Evolutionary conservation across 2,113 vertebrate genomes (phyloP).

Genomic region (Ammospiza caudacuta): DNA sequence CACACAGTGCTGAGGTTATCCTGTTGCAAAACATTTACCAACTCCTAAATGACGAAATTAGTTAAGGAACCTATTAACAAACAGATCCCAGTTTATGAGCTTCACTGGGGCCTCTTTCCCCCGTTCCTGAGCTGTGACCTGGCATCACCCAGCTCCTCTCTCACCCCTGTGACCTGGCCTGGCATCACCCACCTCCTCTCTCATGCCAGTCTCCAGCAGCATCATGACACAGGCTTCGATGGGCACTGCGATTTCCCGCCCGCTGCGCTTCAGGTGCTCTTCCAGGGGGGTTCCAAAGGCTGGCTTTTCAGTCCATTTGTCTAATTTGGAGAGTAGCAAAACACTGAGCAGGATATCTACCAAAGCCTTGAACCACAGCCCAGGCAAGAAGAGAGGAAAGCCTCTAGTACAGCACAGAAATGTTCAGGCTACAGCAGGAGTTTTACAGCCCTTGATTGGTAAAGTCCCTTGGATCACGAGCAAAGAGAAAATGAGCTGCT

Average conservation of each 20-base stretch:
- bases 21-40: neutral
- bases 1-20: neutral
- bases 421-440: neutral
- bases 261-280: conserved; percentile 93
- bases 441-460: neutral
- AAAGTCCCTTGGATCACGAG: neutral
- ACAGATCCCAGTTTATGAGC: accelerated
- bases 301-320: conserved; percentile 96
- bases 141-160: conserved; percentile 82
- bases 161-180: conserved; percentile 67
- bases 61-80: neutral
- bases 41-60: neutral
- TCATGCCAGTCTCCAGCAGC: conserved; percentile 93
- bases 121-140: accelerated
- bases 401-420: neutral
- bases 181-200: conserved; percentile 86
- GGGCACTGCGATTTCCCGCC: conserved; percentile 91
- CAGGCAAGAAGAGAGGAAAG: neutral
- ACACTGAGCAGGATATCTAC: conserved; percentile 14
- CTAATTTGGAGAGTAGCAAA: conserved; percentile 74
- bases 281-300: conserved; percentile 93
- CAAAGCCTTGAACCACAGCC: neutral
- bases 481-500: neutral
- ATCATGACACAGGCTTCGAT: conserved; percentile 98
- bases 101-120: neutral